Percentiles rank a stretch among this genome's conserved stretches.
Conservation (phyloP, 2,113 vertebrate species). For the Psittacara wagleri region DNA sequence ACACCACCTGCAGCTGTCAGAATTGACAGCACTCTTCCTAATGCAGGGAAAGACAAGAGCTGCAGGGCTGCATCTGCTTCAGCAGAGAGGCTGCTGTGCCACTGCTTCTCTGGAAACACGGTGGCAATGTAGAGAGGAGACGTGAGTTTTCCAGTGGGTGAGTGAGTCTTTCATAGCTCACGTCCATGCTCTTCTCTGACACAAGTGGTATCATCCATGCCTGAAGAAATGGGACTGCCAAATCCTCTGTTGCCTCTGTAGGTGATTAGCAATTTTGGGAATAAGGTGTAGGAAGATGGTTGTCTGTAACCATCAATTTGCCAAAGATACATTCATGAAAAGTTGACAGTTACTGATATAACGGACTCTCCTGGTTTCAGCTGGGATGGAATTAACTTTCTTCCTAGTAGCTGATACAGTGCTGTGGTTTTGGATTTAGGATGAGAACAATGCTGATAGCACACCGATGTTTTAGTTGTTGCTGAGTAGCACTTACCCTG, state of each 20-base stretch:
- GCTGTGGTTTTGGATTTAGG: not conserved
- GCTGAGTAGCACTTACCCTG: not conserved
- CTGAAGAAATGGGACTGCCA: not conserved
- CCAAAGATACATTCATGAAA: not conserved
- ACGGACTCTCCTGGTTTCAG: not conserved
- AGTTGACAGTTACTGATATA: not conserved
- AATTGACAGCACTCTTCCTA: not conserved
- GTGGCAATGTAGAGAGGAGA: fast-evolving
- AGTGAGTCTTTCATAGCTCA: not conserved
- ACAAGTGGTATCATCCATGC: not conserved
- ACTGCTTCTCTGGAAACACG: not conserved
- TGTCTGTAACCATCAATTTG: not conserved
- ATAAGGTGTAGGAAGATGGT: not conserved
- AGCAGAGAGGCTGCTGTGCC: not conserved
- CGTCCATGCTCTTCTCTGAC: not conserved
- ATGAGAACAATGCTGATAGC: not conserved
- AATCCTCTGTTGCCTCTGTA: not conserved
- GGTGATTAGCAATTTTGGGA: not conserved
- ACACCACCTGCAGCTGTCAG: not conserved
- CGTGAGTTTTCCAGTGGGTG: fast-evolving
- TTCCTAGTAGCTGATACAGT: not conserved
- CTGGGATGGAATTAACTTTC: not conserved
- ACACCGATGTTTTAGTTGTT: not conserved
- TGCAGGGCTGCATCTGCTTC: not conserved
- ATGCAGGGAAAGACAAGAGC: not conserved